phyloP scores from a whole-genome alignment of 2,113 vertebrate species.

The Laterallus jamaicensis region DNA sequence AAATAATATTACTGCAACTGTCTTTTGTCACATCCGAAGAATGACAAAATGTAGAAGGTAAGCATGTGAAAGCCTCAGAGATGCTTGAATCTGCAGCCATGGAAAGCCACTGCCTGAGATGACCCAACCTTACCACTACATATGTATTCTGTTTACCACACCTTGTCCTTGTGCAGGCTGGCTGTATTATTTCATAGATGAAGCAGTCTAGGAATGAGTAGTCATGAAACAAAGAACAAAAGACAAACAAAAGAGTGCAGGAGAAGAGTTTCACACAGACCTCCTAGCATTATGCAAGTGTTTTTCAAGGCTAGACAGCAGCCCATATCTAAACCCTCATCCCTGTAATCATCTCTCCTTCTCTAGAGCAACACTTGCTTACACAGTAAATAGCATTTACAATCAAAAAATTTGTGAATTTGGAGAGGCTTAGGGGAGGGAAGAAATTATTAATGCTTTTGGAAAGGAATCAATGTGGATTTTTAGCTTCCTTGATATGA shows the following conservation, averaged over 20 bases:
- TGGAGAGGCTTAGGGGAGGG: neutral
- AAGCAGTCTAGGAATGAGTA: neutral
- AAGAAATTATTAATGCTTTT: conserved; percentile 1
- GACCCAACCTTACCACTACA: neutral
- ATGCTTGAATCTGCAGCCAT: neutral
- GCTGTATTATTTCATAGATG: neutral
- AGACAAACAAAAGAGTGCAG: neutral
- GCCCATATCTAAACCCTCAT: neutral
- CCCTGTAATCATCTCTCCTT: neutral
- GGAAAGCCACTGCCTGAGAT: neutral
- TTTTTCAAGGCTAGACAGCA: neutral
- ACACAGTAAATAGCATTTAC: neutral
- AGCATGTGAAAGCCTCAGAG: accelerated
- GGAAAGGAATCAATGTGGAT: neutral
- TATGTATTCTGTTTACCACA: neutral
- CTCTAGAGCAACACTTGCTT: neutral
- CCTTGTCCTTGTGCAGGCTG: neutral
- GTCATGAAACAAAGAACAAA: neutral
- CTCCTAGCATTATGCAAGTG: accelerated
- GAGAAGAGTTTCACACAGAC: neutral
- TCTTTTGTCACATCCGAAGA: no score
- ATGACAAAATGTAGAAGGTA: neutral
- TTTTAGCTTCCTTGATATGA: neutral
- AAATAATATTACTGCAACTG: neutral
- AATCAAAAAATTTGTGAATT: neutral